phyloP scores from a whole-genome alignment of 2,113 vertebrate genomes.

The western clawed frog (Xenopus tropicalis) region DNA sequence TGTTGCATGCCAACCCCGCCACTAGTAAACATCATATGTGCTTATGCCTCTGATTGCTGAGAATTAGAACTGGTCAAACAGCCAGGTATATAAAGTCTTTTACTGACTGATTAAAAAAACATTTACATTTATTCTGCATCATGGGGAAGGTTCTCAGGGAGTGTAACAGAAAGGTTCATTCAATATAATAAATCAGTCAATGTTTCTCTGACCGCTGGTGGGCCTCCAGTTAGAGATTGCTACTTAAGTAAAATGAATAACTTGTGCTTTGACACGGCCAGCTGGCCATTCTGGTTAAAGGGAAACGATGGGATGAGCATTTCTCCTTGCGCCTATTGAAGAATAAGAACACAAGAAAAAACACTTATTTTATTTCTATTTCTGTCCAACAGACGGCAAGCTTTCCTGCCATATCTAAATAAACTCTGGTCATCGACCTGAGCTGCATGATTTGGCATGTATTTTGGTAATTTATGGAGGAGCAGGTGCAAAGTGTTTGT shows the following conservation, averaged over 20 bases:
- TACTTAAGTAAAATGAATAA: too few species aligned
- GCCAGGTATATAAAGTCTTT: not conserved
- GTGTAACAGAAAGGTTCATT: not conserved
- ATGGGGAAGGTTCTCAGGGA: not conserved
- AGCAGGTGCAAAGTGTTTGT: not conserved
- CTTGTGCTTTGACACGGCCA: too few species aligned
- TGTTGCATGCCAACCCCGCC: not conserved
- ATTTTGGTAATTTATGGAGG: constrained; percentile 1
- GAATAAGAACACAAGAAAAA: not conserved
- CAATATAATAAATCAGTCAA: not conserved
- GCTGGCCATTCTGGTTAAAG: not conserved
- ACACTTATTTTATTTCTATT: not conserved
- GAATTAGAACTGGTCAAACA: not conserved
- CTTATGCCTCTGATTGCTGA: not conserved
- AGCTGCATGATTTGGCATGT: not conserved
- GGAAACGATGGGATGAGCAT: not conserved
- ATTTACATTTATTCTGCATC: not conserved
- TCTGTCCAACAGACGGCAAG: not conserved
- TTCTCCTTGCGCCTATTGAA: not conserved
- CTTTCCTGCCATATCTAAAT: not conserved
- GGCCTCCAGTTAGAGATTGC: too few species aligned
- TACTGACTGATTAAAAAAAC: constrained; percentile 2
- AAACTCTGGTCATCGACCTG: not conserved
- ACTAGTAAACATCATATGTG: not conserved
- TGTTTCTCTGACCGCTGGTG: not conserved